phyloP scores from a whole-genome alignment of 2,113 vertebrate genomes.

The Gorilla gorilla region DNA sequence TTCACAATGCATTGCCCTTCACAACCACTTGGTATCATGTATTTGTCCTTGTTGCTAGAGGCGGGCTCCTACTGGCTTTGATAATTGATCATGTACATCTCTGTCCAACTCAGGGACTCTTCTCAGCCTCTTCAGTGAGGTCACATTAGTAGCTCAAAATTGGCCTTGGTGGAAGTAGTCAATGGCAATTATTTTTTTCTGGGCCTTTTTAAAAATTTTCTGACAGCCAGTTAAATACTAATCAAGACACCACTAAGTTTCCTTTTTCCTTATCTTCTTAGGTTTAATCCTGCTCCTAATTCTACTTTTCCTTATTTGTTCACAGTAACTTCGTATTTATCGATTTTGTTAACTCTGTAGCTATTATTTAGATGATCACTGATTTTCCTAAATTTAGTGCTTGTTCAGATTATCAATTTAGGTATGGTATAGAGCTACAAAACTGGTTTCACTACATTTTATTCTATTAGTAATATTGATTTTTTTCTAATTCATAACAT shows the following conservation, averaged over 20 bases:
- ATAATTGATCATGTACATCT: not conserved
- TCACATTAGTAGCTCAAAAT: not conserved
- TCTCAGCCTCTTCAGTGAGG: not conserved
- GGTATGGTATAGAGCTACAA: not conserved
- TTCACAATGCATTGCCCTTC: not conserved
- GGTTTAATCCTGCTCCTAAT: not conserved
- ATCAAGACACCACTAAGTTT: not conserved
- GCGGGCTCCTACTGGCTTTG: not conserved
- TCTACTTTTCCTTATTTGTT: not conserved
- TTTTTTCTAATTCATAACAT: not conserved
- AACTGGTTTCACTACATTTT: not conserved
- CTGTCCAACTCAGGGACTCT: too few relatives aligned
- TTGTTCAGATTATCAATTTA: not conserved
- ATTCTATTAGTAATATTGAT: not conserved
- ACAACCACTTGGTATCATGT: not conserved
- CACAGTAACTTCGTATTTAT: too few relatives aligned
- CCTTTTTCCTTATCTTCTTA: not conserved
- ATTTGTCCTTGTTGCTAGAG: not conserved
- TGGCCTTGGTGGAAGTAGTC: accelerated
- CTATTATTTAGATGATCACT: not conserved
- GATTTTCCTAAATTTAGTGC: not conserved
- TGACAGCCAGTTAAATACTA: not conserved
- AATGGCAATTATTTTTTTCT: accelerated
- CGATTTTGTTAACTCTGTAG: too few relatives aligned
- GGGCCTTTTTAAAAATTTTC: not conserved